phyloP scores from a whole-genome alignment of 92 coral and sea anemone genomes.

The Siderastrea siderea region DNA sequence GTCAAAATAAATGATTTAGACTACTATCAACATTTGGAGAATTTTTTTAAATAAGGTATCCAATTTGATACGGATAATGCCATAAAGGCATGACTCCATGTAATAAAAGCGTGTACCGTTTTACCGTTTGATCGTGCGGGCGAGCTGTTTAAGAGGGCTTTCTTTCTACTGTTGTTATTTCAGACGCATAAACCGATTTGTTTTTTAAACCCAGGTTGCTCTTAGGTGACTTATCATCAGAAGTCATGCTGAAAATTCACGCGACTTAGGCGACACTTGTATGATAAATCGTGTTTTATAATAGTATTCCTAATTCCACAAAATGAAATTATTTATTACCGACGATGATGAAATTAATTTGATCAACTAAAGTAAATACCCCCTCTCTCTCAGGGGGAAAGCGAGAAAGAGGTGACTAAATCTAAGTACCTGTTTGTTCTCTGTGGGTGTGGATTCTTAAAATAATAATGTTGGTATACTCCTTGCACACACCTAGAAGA shows the following conservation, averaged over 20 bases:
- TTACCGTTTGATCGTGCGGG: not conserved
- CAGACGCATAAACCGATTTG: conserved; percentile 27
- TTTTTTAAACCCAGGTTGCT: not conserved
- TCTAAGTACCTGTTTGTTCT: not conserved
- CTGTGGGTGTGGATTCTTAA: conserved; percentile 13
- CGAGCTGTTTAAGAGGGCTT: conserved; percentile 3
- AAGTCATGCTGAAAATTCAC: not conserved
- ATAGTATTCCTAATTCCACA: conserved; percentile 2
- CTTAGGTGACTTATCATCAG: conserved; percentile 18
- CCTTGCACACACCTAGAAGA: conserved; percentile 2
- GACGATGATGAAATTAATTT: not conserved
- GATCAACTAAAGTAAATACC: no score
- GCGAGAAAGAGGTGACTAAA: not conserved
- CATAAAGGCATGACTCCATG: not conserved
- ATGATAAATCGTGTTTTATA: conserved; percentile 10
- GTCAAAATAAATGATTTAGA: not conserved
- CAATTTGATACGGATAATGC: not conserved
- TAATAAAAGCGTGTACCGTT: not conserved
- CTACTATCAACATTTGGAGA: not conserved
- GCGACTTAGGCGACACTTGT: not conserved
- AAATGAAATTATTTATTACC: not conserved
- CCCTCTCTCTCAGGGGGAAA: not conserved
- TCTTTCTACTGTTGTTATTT: conserved; percentile 10
- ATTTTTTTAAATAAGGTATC: not conserved
- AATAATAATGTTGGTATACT: not conserved